Evolutionary conservation across 2,113 vertebrate species (phyloP).

Genomic region (Lamprotornis superbus): DNA sequence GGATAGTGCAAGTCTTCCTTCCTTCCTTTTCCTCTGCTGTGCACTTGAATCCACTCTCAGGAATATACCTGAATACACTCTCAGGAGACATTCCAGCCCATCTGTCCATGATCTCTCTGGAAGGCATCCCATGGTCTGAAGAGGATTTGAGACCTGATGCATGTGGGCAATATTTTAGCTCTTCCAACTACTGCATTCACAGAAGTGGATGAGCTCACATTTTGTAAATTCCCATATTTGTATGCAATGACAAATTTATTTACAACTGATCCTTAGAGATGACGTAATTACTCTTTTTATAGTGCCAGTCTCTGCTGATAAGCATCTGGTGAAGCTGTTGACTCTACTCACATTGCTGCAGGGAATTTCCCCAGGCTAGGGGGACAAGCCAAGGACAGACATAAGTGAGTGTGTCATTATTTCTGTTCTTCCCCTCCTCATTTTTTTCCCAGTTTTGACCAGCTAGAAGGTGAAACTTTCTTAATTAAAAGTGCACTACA

Average conservation of each 20-base stretch:
- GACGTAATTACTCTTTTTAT: not conserved
- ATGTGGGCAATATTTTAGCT: not conserved
- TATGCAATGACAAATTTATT: not conserved
- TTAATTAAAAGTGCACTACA: not conserved
- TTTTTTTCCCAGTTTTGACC: not conserved
- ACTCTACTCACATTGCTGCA: not conserved
- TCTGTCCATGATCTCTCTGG: not conserved
- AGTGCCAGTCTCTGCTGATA: not conserved
- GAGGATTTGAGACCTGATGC: not conserved
- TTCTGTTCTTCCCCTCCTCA: not conserved
- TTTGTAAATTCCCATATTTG: not conserved
- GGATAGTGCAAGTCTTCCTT: not conserved
- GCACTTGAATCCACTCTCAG: not conserved
- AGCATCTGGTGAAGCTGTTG: not conserved
- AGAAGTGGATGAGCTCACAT: not conserved
- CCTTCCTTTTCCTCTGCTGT: not conserved
- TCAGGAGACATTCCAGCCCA: not conserved
- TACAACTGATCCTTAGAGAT: not conserved
- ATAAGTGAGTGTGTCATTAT: not conserved
- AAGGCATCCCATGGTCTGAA: not conserved
- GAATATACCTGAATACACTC: not conserved
- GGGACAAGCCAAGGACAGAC: not conserved
- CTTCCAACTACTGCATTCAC: not conserved
- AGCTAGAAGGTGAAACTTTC: not conserved
- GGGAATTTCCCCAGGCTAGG: not conserved